Evolutionary conservation across 1,140 invertebrate species (phyloP), one percentile per base, ranked within the genome.

Genomic region (Mercenaria mercenaria): DNA sequence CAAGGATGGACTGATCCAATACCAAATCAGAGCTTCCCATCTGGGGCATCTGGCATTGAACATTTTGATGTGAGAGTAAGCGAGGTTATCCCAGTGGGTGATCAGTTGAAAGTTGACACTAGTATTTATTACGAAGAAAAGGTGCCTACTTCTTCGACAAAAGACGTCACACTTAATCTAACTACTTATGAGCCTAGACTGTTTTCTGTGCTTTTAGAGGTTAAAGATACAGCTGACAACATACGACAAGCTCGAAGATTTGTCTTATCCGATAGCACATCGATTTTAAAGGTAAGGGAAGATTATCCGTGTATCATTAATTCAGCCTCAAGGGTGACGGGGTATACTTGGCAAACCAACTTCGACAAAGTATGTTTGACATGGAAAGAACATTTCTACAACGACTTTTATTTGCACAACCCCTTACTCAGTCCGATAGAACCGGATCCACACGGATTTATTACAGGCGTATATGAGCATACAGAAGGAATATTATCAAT

Each of bases 381-480:
- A 1, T 86, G 84, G 84, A 77, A 43, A 34, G 69, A 61, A 15
- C 72, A 61, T 34, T 86, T 77, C 41, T 59, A 34, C 1, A 86
- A 86, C 52, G 13, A 39, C 1, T 86, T 56, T n/a, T 77, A 86
- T 61, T 3, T 61, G 26, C 0, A 76, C 0, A 77, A 86, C 39
- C 87, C 92, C 18, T 80, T 86, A 6, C 43, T 93, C 0, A 61
- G 69, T 41, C 85, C 88, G 3, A 86, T 92, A 37, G 32, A 76
- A 43, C 59, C 80, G 0, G 80, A 83, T 23, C 81, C 26, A 29
- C 56, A 90, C 43, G 32, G 52, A 0, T 61, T 81, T 18, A 56
- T 93, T 41, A 34, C 10, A 0, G 80, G 89, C 0, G 56, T 86
- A 6, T 93, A 94, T 64, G 92, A 94, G 74, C 91, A 93, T 37